These are phyloP conservation scores for Agrypnus murinus DNA, from an alignment of 2,888 invertebrate species.

Conservation along the genomic window DNA sequence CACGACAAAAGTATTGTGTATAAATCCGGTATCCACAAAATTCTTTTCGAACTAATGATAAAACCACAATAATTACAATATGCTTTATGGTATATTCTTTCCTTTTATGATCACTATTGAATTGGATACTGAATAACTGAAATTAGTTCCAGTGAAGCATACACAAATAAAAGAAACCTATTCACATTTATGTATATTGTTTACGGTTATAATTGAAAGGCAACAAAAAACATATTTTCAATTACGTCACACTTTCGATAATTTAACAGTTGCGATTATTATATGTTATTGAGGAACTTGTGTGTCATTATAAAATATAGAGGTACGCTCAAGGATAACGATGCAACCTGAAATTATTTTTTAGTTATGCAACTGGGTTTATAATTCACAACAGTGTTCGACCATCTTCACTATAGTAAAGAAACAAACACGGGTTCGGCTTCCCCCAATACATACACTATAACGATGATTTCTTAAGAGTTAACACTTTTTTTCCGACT, in stretches of 20 bases:
- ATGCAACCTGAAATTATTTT: constrained; percentile 48
- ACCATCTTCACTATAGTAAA: constrained; percentile 28
- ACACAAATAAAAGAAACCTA: too few species aligned
- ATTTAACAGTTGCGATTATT: constrained; percentile 36
- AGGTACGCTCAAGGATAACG: constrained; percentile 46
- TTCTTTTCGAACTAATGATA: too few species aligned
- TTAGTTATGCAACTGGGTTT: constrained; percentile 42
- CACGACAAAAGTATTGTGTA: too few species aligned
- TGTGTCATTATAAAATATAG: constrained; percentile 46
- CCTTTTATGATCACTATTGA: neutral
- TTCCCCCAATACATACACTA: neutral
- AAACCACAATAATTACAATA: too few species aligned
- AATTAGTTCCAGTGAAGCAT: neutral
- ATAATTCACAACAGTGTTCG: constrained; percentile 34
- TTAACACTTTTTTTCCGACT: neutral
- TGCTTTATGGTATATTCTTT: too few species aligned
- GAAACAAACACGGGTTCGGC: constrained; percentile 18
- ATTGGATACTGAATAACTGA: neutral
- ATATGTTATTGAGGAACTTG: constrained; percentile 41
- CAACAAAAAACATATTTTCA: neutral
- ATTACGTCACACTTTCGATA: constrained; percentile 23
- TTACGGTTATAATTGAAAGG: too few species aligned
- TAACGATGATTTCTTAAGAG: constrained; percentile 22
- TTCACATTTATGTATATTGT: too few species aligned
- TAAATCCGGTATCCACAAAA: too few species aligned